A percentile compares a stretch with the other conserved stretches of the same genome.
phyloP scores from a whole-genome alignment of 2,888 invertebrate species.

The Sarcophaga rosellei region DNA sequence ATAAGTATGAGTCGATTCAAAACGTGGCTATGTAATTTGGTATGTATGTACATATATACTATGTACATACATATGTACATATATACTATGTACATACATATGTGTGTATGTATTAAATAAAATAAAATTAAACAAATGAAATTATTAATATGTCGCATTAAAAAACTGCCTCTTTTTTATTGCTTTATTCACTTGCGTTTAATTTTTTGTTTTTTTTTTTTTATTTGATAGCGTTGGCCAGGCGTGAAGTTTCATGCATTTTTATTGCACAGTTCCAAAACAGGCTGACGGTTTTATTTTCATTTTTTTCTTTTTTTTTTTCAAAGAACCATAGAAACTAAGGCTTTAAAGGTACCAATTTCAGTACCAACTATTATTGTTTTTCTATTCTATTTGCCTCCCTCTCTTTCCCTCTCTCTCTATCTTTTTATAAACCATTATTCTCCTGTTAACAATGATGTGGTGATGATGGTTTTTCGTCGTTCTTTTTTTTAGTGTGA shows the following conservation, averaged over 20 bases:
- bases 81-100: background rate
- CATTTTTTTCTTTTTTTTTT: background rate
- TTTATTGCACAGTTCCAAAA: conserved; percentile 51
- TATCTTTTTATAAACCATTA: background rate
- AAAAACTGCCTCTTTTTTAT: conserved; percentile 30
- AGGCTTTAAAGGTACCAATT: background rate
- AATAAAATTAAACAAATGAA: conserved; percentile 9
- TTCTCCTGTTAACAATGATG: background rate
- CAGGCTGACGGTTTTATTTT: conserved; percentile 20
- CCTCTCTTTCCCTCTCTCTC: background rate
- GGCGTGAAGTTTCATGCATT: conserved; percentile 68
- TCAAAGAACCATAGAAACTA: background rate
- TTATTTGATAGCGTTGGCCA: conserved; percentile 66
- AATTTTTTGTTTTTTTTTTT: conserved; percentile 28
- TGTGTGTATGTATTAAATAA: background rate
- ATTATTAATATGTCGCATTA: conserved; percentile 46
- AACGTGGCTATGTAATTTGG: too few relatives aligned
- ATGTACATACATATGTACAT: background rate
- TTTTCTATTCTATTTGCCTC: background rate
- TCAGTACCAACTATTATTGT: background rate
- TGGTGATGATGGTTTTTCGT: background rate
- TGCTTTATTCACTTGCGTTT: conserved; percentile 18
- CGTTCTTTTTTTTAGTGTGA: background rate
- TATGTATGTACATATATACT: background rate
- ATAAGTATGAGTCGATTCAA: too few relatives aligned